phyloP scores from a whole-genome alignment of 2,797 vertebrate genomes.

The Artibeus lituratus region DNA sequence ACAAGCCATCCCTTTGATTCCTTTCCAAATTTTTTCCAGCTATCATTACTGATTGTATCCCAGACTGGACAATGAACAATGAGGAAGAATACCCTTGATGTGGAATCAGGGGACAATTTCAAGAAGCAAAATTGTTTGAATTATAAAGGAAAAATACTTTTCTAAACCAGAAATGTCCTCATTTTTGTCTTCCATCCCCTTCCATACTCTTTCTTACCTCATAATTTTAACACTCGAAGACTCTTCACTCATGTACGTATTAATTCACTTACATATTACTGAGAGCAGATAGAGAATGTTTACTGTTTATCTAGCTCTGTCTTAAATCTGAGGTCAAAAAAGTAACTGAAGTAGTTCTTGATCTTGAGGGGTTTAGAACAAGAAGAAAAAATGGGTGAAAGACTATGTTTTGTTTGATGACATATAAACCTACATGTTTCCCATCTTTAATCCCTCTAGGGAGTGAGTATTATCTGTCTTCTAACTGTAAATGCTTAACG shows the following conservation, averaged over 20 bases:
- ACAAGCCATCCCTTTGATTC: slow-evolving; percentile 41
- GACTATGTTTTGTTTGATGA: background rate
- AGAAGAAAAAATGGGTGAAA: background rate
- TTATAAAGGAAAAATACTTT: slow-evolving; percentile 16
- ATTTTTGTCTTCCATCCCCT: background rate
- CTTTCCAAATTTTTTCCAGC: slow-evolving; percentile 8
- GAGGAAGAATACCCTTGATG: background rate
- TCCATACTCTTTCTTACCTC: background rate
- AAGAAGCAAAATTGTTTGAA: slow-evolving; percentile 11
- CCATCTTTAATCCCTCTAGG: background rate
- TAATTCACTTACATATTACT: background rate
- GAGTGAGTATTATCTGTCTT: background rate
- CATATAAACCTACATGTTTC: background rate
- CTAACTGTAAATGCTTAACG: background rate
- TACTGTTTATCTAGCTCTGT: background rate
- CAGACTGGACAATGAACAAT: background rate
- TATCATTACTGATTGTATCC: background rate
- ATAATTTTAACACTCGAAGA: background rate
- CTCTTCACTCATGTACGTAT: background rate
- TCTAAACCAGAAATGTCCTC: background rate
- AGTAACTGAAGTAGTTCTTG: background rate
- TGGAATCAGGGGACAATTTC: background rate
- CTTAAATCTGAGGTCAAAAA: background rate
- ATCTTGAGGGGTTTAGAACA: background rate
- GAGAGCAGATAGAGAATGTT: background rate